Evolutionary conservation across 2,113 vertebrate species (phyloP), one percentile per base, ranked within the genome.

Genomic region (Loxodonta africana): DNA sequence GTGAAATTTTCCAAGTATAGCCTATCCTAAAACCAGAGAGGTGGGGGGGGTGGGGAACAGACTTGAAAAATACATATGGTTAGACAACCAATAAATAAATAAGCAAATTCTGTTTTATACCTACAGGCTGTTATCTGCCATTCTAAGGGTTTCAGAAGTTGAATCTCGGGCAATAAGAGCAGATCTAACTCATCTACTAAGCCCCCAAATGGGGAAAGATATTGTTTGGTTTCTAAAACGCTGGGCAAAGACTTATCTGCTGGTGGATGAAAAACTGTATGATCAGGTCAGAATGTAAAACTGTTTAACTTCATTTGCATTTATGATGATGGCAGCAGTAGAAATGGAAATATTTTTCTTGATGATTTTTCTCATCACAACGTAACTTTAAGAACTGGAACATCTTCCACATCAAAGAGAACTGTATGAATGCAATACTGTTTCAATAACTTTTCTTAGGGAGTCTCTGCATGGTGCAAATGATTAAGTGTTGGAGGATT

Each of bases 141-240:
- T 99, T 97, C 97, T 99, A 94, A 99, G 99, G 98, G 99, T 99
- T 30, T 99, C 99, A 60, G 99, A 99, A 99, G 99, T 99, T 78
- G 99, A 99, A 98, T 99, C 99, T 95, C 98, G 99, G 97, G 99
- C 99, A 90, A 99, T 99, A 95, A 99, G 99, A 97, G 99, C 99
- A 78, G 99, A 99, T 96, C 99, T 99, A 93, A 99, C 99, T 0
- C 98, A 99, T 97, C 99, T 99, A 92, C 98, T 99, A 95, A 99
- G 99, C 96, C 99, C 99, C 8, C 99, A 99, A 98, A 99, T 99
- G 99, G 99, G 99, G 37, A 99, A 99, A 97, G 99, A 99, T 98
- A 99, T 99, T 91, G 99, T 99, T 46, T 99, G 99, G 99, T 99
- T 99, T 98, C 99, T 99, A 87, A 99, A 99, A 93, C 99, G 99